Base-by-base conservation (phyloP, 1,140 invertebrate species). In the Bombyx mandarina region DNA sequence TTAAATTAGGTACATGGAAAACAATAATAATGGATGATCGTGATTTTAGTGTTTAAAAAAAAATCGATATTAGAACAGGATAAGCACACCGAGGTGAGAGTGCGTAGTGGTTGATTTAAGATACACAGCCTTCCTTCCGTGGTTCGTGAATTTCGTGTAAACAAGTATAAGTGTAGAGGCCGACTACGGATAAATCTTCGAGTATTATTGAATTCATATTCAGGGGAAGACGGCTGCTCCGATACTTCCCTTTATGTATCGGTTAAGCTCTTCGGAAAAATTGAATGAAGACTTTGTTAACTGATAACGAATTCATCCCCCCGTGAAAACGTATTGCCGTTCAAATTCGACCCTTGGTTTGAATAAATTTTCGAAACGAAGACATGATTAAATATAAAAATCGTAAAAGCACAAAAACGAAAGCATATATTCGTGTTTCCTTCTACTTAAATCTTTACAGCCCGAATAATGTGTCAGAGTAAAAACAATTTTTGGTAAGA, bases 51-150 rank as follows among this genome's bases (percentile, higher is more conserved):
- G 12, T 18, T 18, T 66, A 67, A 75, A 82, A 82, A 82, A 80
- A 82, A 82, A 75, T 82, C 73, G 74, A 78, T 74, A 82, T 78
- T 77, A 85, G 71, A 74, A 69, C 65, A 76, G 82, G 73, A 82
- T 77, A 85, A 85, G 82, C 72, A 82, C 76, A 79, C 74, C 75
- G 69, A 62, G 69, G 69, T 68, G 69, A 66, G 71, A 67, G 63
- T 64, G 61, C 69, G 26, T 1, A 5, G 26, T 35, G 69, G 69
- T 68, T 62, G 66, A 69, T 73, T 75, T 81, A 79, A 82, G 81
- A 81, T 80, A 78, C 79, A 75, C 65, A 73, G 69, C 68, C 71
- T 75, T 76, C 67, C 69, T 75, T 76, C 67, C 67, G 67, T 65
- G 75, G 73, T 75, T 73, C 70, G 67, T 68, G 65, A 76, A 69